Evolutionary conservation across 2,888 invertebrate species (phyloP).

Genomic region (Limnephilus auricula): DNA sequence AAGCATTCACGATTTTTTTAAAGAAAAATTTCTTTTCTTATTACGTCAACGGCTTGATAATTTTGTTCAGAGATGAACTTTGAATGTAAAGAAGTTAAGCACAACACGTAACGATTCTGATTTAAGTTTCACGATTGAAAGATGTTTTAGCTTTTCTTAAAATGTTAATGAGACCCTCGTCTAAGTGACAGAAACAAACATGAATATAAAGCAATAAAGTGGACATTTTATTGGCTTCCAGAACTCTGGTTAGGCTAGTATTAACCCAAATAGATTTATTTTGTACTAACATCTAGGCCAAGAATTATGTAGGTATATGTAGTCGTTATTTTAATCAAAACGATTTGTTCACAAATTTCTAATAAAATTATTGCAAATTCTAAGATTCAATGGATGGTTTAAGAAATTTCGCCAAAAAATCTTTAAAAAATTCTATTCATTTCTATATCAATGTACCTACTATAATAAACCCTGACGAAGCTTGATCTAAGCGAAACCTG

Average conservation of each 20-base stretch:
- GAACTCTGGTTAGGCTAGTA: neutral
- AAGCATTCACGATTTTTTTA: neutral
- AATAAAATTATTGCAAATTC: too few relatives aligned
- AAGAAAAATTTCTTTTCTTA: neutral
- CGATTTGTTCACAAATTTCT: too few relatives aligned
- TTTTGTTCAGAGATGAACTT: neutral
- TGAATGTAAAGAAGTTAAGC: neutral
- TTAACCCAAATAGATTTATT: neutral
- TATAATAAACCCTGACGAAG: too few relatives aligned
- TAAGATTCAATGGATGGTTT: too few relatives aligned
- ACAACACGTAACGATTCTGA: neutral
- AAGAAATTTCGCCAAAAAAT: too few relatives aligned
- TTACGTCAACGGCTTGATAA: neutral
- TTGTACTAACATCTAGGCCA: neutral
- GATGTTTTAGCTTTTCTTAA: neutral
- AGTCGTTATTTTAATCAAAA: too few relatives aligned
- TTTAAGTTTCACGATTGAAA: neutral
- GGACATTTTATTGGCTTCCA: neutral
- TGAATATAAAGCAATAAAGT: neutral
- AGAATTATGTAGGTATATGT: neutral
- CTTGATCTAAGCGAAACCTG: too few relatives aligned
- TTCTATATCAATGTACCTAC: too few relatives aligned
- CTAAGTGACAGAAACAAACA: neutral
- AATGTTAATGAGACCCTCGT: neutral
- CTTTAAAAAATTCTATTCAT: too few relatives aligned